Evolutionary conservation across 2,797 vertebrate genomes (phyloP).

Genomic region (Channallabes apus): DNA sequence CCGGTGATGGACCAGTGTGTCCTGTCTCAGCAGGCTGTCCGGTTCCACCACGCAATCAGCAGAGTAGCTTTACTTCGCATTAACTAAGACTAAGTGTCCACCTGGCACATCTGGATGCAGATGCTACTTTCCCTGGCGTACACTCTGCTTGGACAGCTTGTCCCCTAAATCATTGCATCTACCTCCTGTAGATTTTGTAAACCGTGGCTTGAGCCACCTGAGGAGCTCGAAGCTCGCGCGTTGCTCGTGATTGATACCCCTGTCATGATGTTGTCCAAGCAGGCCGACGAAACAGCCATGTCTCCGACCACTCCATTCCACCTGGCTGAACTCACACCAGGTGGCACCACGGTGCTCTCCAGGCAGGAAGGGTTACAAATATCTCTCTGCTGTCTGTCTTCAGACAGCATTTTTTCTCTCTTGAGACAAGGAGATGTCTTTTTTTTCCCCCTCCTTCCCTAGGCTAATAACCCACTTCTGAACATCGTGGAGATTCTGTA

Average conservation of each 20-base stretch:
- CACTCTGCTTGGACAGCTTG: background rate
- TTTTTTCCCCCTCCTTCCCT: background rate
- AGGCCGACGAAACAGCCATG: background rate
- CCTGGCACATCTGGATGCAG: background rate
- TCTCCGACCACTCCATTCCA: conserved; percentile 5
- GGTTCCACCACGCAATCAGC: background rate
- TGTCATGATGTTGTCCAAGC: conserved; percentile 13
- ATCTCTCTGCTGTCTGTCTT: background rate
- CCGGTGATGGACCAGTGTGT: background rate
- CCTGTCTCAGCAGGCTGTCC: background rate
- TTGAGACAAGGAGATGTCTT: background rate
- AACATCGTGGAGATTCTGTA: background rate
- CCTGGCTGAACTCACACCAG: conserved; percentile 19
- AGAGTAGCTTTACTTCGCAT: background rate
- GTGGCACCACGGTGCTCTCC: background rate
- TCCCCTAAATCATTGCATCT: background rate
- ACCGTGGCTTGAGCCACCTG: background rate
- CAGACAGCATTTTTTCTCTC: background rate
- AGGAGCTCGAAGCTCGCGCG: background rate
- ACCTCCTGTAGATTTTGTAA: conserved; percentile 10
- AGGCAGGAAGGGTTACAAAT: background rate
- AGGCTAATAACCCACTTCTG: background rate
- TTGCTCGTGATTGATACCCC: conserved; percentile 11
- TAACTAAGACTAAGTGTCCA: conserved; percentile 5
- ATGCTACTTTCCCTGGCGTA: background rate